Conservation (phyloP, 2,888 invertebrate genomes). For the Drosophila emarginata region DNA sequence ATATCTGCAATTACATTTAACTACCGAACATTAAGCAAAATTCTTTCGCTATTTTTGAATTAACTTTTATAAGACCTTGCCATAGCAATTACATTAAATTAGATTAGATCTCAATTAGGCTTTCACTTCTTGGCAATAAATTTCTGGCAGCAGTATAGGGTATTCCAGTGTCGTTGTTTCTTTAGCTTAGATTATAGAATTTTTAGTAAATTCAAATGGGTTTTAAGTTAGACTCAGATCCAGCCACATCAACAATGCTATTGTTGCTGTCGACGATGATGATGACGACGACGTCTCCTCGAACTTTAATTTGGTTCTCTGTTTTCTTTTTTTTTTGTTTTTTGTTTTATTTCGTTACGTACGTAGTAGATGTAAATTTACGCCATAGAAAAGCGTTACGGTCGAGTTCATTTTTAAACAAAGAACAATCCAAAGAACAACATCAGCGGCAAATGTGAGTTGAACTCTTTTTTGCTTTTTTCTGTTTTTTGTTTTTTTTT, state of each 20-base stretch:
- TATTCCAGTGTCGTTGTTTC: not conserved
- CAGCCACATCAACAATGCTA: conserved; percentile 49
- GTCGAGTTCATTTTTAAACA: conserved; percentile 81
- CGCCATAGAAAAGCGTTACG: conserved; percentile 82
- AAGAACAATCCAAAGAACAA: conserved; percentile 81
- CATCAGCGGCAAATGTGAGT: conserved; percentile 67
- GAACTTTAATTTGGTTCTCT: conserved; percentile 53
- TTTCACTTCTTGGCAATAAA: no score
- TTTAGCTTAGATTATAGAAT: not conserved
- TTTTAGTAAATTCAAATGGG: conserved; percentile 13
- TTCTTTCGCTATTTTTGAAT: no score
- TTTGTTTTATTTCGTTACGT: conserved; percentile 67
- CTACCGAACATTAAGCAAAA: no score
- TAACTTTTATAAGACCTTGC: no score
- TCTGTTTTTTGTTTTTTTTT: conserved; percentile 24
- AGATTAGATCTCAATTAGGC: no score
- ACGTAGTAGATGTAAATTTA: conserved; percentile 80
- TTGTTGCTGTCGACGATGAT: conserved; percentile 56
- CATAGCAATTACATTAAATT: no score
- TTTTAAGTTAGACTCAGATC: conserved; percentile 8
- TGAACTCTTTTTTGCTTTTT: conserved; percentile 36
- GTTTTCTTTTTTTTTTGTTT: conserved; percentile 32
- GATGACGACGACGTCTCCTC: conserved; percentile 63
- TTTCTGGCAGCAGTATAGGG: no score
- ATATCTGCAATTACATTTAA: no score